Evolutionary conservation across 2,888 invertebrate genomes (phyloP).

Genomic region (Cataglyphis livida): DNA sequence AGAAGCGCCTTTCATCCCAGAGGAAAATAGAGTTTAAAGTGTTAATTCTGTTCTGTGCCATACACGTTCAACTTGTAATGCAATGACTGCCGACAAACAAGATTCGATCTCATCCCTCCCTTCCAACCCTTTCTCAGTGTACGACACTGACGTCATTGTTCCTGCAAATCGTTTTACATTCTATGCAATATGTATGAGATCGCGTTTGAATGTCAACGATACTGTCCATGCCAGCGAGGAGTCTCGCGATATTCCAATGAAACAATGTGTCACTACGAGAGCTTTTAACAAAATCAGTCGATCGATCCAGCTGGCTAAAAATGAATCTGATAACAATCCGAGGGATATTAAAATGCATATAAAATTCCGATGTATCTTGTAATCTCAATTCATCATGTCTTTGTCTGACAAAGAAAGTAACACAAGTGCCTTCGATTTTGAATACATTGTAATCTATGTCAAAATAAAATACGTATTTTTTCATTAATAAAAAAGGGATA

Average conservation of each 20-base stretch:
- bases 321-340: not conserved
- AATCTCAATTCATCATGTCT: constrained; percentile 35
- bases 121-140: not conserved
- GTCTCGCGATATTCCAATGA: constrained; percentile 39
- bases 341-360: constrained; percentile 67
- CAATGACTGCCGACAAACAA: constrained; percentile 8
- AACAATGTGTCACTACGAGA: not conserved
- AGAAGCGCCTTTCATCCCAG: not conserved
- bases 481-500: not conserved
- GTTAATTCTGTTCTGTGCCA: not conserved
- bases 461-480: not conserved
- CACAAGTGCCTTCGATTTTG: not conserved
- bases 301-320: not conserved
- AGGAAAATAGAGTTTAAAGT: not conserved
- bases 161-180: constrained; percentile 55
- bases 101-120: not conserved
- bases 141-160: constrained; percentile 59
- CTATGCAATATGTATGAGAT: constrained; percentile 66
- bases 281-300: not conserved
- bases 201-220: constrained; percentile 30
- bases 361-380: constrained; percentile 61
- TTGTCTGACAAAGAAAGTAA: not conserved
- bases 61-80: not conserved
- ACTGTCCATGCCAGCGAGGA: not conserved
- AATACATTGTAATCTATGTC: not conserved